Base-by-base conservation (phyloP, 2,888 invertebrate genomes). In the Ommatoiulus sabulosus region DNA sequence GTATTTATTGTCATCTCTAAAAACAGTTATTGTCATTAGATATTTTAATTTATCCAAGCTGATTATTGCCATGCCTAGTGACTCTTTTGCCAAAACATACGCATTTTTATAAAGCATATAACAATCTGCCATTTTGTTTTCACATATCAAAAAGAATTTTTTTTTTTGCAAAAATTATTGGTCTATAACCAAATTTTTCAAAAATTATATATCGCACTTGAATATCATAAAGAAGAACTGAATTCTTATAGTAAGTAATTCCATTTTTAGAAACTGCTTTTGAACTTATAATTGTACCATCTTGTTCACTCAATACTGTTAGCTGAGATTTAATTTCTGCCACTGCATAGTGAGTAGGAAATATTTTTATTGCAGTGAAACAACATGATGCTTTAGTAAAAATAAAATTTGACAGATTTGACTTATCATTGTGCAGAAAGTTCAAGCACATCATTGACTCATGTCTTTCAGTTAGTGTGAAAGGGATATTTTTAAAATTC, bases 401-500 rank as follows among this genome's bases (percentile, higher is more conserved):
- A 12, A 52, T 52, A 12, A 52, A 52, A 52, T 52, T 52, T 52
- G 3, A 52, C 3, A 15, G 52, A 52, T 8, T 10, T 3, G 52
- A 52, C 12, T 10, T 52, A 52, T 52, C 17, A 17, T 10, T 15
- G 17, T 10, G 52, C n/a, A 84, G n/a, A 17, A 84, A 5, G 6
- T 84, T 84, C 0, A 84, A 24, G 17, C 86, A 86, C 44, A 48
- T 86, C 43, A 35, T 86, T 44, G 43, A 35, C 44, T 86, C 86
- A 43, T 46, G 48, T 15, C 17, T 20, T 48, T 24, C 0, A 43
- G 86, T 44, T 15, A 86, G n/a, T 4, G 43, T 46, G n/a, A 46
- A 15, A 10, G 86, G 44, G 12, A 86, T 44, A 17, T 86, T 86
- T 86, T 86, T 86, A 86, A 86, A 86, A 44, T 86, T 86, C 44